Base-by-base conservation (phyloP, 2,888 invertebrate genomes). In the Zele albiditarsus region DNA sequence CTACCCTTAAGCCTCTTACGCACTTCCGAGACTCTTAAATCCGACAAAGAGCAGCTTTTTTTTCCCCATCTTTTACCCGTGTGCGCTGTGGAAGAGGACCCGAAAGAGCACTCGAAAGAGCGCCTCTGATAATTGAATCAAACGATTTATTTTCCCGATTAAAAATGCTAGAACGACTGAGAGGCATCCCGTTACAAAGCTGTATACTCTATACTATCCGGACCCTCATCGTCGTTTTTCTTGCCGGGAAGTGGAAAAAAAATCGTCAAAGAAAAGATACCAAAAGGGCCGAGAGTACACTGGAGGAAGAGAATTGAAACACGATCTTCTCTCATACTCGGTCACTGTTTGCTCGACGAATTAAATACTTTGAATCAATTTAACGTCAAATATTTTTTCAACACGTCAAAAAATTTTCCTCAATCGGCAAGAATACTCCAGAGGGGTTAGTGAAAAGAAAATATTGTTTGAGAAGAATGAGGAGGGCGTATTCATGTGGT, bases 121-220 rank as follows among this genome's bases (percentile, higher is more conserved):
- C 66, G 76, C 68, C 77, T 81, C 82, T 83, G 86, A 88, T 88
- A 88, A 88, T 88, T 86, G 87, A 87, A 87, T 86, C 84, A 88
- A 89, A 88, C 88, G 87, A 89, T 89, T 88, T 89, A 89, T 89
- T 88, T 85, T 86, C 81, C 85, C 87, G 89, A 89, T 89, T 89
- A 89, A 89, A 89, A 89, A 89, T 83, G 82, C 85, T 84, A 81
- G 82, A 84, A 82, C 80, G 63, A 78, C 82, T 81, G 81, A 63
- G 62, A 62, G 42, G 65, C 68, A 60, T 68, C 73, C 66, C 53
- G 49, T 76, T 74, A 69, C 76, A 74, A 75, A 73, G 74, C 67
- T 65, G 33, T 72, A 38, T 38, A 69, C 67, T 67, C 67, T 60
- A 46, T 63, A 71, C 73, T 60, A 42, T 65, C 68, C 73, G 62